Evolutionary conservation across 2,888 invertebrate species (phyloP).

Genomic region (Lithophane semibrunnea): DNA sequence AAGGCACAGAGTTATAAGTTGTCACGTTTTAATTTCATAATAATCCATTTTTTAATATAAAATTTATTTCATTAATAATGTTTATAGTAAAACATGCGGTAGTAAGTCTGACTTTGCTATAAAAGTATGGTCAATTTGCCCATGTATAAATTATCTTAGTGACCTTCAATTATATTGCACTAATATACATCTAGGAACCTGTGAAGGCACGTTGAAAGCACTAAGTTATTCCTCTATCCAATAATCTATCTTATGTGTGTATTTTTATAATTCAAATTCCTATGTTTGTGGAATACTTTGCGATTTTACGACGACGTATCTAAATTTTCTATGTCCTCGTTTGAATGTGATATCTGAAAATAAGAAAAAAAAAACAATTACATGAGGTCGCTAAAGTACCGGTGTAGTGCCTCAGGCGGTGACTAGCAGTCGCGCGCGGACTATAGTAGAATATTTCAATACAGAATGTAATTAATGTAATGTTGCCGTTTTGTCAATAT

Average conservation of each 20-base stretch:
- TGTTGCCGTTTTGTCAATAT: neutral
- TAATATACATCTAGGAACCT: conserved; percentile 80
- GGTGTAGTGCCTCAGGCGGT: too few species aligned
- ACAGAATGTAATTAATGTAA: neutral
- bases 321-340: conserved; percentile 64
- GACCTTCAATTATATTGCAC: conserved; percentile 73
- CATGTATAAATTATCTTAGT: conserved; percentile 31
- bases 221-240: conserved; percentile 68
- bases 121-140: conserved; percentile 18
- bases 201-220: conserved; percentile 85
- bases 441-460: neutral
- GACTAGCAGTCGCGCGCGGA: too few species aligned
- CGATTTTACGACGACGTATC: conserved; percentile 64
- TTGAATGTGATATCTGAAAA: conserved; percentile 69
- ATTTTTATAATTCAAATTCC: conserved; percentile 65
- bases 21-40: conserved; percentile 3
- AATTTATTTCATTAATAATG: neutral
- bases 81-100: conserved; percentile 6
- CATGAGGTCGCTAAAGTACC: neutral
- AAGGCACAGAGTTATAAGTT: conserved; percentile 41
- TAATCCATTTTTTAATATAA: conserved; percentile 1
- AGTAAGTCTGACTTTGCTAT: conserved; percentile 40
- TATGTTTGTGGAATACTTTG: conserved; percentile 65
- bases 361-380: conserved; percentile 28
- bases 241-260: conserved; percentile 62